Conservation (phyloP, 1,140 invertebrate genomes). For the Magallana gigas region DNA sequence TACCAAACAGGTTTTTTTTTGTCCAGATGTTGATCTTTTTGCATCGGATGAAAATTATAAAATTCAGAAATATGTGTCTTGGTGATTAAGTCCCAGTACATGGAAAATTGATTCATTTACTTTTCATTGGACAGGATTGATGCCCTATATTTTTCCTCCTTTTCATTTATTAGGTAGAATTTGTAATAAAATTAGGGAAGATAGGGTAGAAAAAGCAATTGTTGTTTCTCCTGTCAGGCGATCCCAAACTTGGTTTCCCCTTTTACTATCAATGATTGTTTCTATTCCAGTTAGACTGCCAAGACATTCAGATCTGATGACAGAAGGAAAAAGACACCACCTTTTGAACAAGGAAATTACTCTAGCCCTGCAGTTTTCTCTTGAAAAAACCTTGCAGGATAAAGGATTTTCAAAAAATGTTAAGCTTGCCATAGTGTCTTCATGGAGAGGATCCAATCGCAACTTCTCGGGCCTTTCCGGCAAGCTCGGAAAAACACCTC, state of each 20-base stretch:
- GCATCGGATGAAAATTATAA: not conserved
- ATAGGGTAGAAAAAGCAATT: not conserved
- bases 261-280: too few species aligned
- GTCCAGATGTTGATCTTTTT: constrained; percentile 40
- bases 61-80: constrained; percentile 28
- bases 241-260: constrained; percentile 17
- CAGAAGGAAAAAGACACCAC: too few species aligned
- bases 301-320: too few species aligned
- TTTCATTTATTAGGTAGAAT: not conserved
- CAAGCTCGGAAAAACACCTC: too few species aligned
- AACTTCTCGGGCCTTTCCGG: too few species aligned
- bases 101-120: not conserved
- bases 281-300: constrained; percentile 3
- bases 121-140: not conserved
- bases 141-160: constrained; percentile 39
- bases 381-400: constrained; percentile 4
- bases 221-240: constrained; percentile 16
- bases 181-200: not conserved
- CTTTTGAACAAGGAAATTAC: too few species aligned
- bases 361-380: not conserved
- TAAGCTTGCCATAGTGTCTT: constrained; percentile 26
- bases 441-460: constrained; percentile 46
- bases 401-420: constrained; percentile 32
- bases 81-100: not conserved
- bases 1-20: constrained; percentile 8